Evolutionary conservation across 2,113 vertebrate species (phyloP).

Genomic region (Tachysurus vachellii): DNA sequence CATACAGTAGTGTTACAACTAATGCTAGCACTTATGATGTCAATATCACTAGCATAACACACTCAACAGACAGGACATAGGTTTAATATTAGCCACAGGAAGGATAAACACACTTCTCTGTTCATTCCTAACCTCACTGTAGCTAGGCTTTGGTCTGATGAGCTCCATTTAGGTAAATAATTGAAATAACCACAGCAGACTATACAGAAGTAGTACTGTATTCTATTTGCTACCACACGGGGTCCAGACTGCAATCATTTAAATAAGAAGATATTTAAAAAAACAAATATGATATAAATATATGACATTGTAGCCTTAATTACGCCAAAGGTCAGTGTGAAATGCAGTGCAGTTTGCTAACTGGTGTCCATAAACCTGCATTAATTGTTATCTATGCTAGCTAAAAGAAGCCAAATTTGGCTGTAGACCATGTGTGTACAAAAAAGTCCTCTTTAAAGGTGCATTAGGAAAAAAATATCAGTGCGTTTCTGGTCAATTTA

Average conservation of each 20-base stretch:
- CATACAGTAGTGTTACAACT: neutral
- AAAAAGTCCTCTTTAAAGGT: neutral
- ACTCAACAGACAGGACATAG: neutral
- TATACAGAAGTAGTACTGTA: neutral
- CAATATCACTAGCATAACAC: no score
- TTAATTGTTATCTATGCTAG: no score
- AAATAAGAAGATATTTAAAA: neutral
- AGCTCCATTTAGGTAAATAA: neutral
- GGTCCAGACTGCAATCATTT: neutral
- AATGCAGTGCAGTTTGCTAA: neutral
- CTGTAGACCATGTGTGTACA: neutral
- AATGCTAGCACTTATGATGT: neutral
- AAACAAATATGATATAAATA: neutral
- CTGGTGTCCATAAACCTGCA: neutral
- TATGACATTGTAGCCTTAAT: neutral
- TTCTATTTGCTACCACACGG: neutral
- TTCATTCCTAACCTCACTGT: no score
- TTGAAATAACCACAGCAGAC: neutral
- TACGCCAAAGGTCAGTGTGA: neutral
- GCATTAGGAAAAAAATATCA: neutral
- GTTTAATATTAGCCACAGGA: no score
- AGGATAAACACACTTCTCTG: no score
- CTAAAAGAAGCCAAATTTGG: neutral
- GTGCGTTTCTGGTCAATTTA: neutral
- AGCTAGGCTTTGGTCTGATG: neutral